Evolutionary conservation across 1,140 invertebrate species (phyloP), one percentile per base, ranked within the genome.

Genomic region (Ceratina australensis): DNA sequence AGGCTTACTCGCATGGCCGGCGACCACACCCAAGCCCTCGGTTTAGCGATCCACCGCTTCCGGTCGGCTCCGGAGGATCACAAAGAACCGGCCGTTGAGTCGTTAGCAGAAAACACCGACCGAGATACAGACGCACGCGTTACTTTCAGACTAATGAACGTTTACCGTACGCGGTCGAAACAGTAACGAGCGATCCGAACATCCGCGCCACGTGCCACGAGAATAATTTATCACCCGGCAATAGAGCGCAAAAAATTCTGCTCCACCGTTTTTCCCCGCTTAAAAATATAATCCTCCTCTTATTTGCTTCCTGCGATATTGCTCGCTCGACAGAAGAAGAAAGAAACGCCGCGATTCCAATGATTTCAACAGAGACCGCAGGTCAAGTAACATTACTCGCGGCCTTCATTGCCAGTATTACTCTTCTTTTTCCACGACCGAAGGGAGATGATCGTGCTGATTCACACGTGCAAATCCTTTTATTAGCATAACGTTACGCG

Each of bases 221-320:
- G 47, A 56, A 75, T 79, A 64, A 83, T 83, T 83, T 80, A 77
- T 79, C 68, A 68, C 59, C 52, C 0, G 12, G 61, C 64, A 22
- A 54, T 76, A 76, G 72, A 80, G 75, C 47, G 63, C 16, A 15
- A 63, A 76, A 63, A 47, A 71, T 79, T 3, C 12, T 22, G 18
- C 28, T 49, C 15, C 4, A 3, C 18, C 59, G 15, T 47, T 61
- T 68, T 59, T 28, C 22, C 18, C 16, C 26, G 2, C 18, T 16
- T 7, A 3, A 5, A n/a, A 20, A 20, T 33, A 33, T n/a, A 54
- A 28, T 20, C 33, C n/a, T 20, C 7, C 33, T 42, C 33, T 42
- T 10, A 42, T 42, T 42, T 42, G 33, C 33, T 42, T 42, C 33
- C 33, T 42, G 33, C 33, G 10, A 42, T 42, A 42, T 42, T 42